These are phyloP conservation scores for Lamellibrachia satsuma DNA, from an alignment of 2,888 invertebrate species.

Conservation along the genomic window DNA sequence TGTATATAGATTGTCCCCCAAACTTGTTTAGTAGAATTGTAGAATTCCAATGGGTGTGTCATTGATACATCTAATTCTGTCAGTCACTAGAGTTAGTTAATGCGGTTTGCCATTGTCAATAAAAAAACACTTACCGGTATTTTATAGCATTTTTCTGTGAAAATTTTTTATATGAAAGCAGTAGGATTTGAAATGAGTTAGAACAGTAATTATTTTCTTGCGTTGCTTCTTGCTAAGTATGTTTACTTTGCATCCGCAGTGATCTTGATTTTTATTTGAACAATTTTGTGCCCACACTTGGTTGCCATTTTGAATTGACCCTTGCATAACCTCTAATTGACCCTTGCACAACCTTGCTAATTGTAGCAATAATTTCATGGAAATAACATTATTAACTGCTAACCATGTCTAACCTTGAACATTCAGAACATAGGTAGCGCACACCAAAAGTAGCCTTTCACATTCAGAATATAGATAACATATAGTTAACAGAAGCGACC, in stretches of 20 bases:
- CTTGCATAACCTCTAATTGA: not conserved
- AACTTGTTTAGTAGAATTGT: too few species aligned
- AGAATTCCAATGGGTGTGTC: too few species aligned
- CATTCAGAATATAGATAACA: not conserved
- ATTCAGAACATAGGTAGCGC: not conserved
- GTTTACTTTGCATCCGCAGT: not conserved
- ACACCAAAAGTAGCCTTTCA: not conserved
- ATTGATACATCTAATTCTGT: not conserved
- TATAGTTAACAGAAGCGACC: not conserved
- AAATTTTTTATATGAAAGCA: not conserved
- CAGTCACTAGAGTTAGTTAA: not conserved
- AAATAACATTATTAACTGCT: not conserved
- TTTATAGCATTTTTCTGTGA: not conserved
- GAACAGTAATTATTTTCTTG: not conserved
- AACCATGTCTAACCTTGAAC: not conserved
- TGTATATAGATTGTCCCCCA: too few species aligned
- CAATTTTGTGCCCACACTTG: not conserved
- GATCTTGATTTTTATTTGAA: not conserved
- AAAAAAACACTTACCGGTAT: too few species aligned
- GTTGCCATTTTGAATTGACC: constrained; percentile 3
- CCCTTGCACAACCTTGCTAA: not conserved
- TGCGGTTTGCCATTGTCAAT: not conserved
- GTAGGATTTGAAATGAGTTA: not conserved
- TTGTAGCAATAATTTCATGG: not conserved
- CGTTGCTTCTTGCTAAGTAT: constrained; percentile 12